Percentiles rank a stretch among this genome's conserved stretches.
Conservation (phyloP, 2,888 invertebrate genomes). For the Auanema freiburgensis region DNA sequence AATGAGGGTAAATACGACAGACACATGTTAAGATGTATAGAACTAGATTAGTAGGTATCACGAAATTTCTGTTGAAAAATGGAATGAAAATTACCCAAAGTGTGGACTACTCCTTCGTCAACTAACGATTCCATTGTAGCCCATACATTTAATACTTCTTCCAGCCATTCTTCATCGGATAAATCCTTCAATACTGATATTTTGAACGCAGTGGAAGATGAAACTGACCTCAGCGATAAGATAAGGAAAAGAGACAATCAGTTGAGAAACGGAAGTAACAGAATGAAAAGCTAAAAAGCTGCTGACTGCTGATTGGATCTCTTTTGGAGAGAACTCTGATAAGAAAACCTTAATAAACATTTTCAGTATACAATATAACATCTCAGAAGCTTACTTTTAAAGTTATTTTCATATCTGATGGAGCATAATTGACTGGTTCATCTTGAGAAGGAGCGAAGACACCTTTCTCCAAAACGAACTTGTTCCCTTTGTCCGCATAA, state of each 20-base stretch:
- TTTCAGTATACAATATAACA: background rate
- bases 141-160: background rate
- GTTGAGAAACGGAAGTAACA: background rate
- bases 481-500: background rate
- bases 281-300: slow-evolving; percentile 19
- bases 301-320: slow-evolving; percentile 49
- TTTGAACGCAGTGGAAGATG: background rate
- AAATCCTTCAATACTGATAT: background rate
- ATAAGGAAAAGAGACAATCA: slow-evolving; percentile 4
- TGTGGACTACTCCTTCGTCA: background rate
- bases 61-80: too few species aligned
- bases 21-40: too few species aligned
- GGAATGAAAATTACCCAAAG: background rate
- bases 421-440: slow-evolving; percentile 44
- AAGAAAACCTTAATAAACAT: slow-evolving; percentile 36
- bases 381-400: slow-evolving; percentile 45
- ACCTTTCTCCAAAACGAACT: background rate
- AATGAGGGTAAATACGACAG: too few species aligned
- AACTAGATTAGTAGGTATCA: too few species aligned
- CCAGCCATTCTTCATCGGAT: slow-evolving; percentile 1
- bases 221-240: background rate
- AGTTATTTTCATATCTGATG: slow-evolving; percentile 64
- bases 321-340: slow-evolving; percentile 42
- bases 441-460: background rate
- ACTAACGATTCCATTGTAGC: background rate